Conservation (phyloP, 2,797 vertebrate species). For the Morus bassanus region DNA sequence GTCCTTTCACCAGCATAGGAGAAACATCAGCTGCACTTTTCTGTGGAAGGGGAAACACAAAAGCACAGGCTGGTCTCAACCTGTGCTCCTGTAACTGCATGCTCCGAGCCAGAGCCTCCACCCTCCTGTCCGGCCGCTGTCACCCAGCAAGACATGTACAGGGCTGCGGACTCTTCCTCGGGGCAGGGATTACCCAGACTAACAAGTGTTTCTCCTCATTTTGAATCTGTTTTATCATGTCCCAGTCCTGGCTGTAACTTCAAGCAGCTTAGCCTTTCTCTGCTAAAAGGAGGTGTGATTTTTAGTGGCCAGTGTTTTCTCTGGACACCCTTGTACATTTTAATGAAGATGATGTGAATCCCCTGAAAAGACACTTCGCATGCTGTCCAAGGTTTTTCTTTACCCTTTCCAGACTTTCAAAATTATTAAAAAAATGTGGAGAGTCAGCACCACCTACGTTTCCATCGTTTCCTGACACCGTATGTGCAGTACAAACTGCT, state of each 20-base stretch:
- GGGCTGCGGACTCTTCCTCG: background rate
- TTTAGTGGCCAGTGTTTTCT: background rate
- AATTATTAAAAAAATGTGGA: background rate
- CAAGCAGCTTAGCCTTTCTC: background rate
- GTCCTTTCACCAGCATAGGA: background rate
- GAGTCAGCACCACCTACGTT: background rate
- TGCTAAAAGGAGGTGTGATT: background rate
- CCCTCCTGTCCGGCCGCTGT: background rate
- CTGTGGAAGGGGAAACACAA: background rate
- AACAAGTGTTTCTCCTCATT: background rate
- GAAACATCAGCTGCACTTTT: background rate
- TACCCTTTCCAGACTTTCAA: background rate
- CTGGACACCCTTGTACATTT: background rate
- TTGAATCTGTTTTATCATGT: background rate
- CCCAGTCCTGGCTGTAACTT: background rate
- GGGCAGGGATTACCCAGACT: background rate
- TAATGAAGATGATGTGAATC: background rate
- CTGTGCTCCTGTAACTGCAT: background rate
- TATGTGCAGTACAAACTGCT: background rate
- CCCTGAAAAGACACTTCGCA: background rate
- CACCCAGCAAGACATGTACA: background rate
- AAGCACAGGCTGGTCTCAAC: background rate
- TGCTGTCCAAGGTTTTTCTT: background rate
- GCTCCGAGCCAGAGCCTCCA: background rate
- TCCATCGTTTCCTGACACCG: background rate